Base-by-base conservation (phyloP, 1,140 invertebrate species). In the Mamestra configurata region DNA sequence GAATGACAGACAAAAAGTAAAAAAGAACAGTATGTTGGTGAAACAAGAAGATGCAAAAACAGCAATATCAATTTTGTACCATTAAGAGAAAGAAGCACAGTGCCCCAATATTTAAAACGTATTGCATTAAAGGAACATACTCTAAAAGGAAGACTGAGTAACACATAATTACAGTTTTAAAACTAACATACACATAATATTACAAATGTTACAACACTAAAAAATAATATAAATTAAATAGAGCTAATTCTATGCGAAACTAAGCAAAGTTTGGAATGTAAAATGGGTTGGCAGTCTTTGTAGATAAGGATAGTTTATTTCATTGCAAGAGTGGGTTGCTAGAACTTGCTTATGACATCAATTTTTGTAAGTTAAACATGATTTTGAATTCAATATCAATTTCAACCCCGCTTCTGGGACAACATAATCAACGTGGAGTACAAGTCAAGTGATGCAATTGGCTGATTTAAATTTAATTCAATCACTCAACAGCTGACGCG, bases 111-210 rank as follows among this genome's bases (percentile, higher is more conserved):
- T 75, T 49, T 20, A 59, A 57, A 76, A 49, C n/a, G 27, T 61
- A 61, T 64, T 76, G 57, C 55, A 49, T 55, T 51, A 46, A 46
- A 66, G 61, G 59, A 77, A 77, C 57, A 77, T 77, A 77, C 35
- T 53, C 61, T 77, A 77, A 51, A 20, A 77, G 88, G 88, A 90
- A 91, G 86, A 87, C 86, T 83, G 61, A 49, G 76, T 79, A 79
- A 80, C 61, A 79, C 27, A 79, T 40, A 70, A 84, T 79, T 82
- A 76, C 73, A 76, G 20, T 76, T 75, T 51, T 78, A 77, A 77
- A 81, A 82, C 46, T 79, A 84, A 43, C 70, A 76, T 55, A 64
- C 31, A 37, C 24, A 77, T 81, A 80, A 82, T 82, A 77, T 66
- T 85, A 80, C 79, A 83, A 83, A 83, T 81, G 82, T 84, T 82